Evolutionary conservation across 1,140 invertebrate genomes (phyloP).

Genomic region (Drosophila quadrilineata): DNA sequence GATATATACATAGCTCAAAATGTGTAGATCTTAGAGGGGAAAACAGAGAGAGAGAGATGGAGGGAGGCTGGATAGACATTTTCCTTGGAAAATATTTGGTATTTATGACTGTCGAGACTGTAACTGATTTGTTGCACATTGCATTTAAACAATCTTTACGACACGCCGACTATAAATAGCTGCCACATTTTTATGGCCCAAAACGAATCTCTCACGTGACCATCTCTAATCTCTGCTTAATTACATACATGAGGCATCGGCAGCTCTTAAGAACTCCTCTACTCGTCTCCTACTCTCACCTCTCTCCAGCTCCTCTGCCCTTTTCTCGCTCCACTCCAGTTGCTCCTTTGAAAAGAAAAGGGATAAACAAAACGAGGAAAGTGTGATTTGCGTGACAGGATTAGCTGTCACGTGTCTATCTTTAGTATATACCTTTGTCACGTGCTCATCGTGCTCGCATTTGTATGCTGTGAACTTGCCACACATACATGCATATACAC

Average conservation of each 20-base stretch:
- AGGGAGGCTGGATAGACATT: too few species aligned
- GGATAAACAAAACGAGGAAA: constrained; percentile 15
- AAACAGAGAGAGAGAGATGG: too few species aligned
- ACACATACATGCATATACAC: too few species aligned
- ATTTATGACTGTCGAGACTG: constrained; percentile 18
- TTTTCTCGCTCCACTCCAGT: too few species aligned
- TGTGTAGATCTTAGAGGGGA: too few species aligned
- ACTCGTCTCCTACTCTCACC: not conserved
- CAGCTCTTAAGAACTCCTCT: not conserved
- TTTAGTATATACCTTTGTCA: constrained; percentile 35
- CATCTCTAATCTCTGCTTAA: constrained; percentile 42
- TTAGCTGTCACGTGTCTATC: constrained; percentile 35
- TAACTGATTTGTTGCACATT: constrained; percentile 22
- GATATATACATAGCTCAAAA: not conserved
- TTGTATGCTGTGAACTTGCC: constrained; percentile 9
- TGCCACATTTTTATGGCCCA: constrained; percentile 5
- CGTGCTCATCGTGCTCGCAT: constrained; percentile 38
- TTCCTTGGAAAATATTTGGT: too few species aligned
- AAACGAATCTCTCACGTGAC: constrained; percentile 27
- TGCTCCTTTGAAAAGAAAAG: not conserved
- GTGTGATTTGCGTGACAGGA: constrained; percentile 48
- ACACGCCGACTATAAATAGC: not conserved
- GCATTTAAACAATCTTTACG: constrained; percentile 4
- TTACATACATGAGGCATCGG: constrained; percentile 14
- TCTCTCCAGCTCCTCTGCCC: not conserved